Conservation (phyloP, 2,888 invertebrate species). For the Sarcophaga caerulescens region DNA sequence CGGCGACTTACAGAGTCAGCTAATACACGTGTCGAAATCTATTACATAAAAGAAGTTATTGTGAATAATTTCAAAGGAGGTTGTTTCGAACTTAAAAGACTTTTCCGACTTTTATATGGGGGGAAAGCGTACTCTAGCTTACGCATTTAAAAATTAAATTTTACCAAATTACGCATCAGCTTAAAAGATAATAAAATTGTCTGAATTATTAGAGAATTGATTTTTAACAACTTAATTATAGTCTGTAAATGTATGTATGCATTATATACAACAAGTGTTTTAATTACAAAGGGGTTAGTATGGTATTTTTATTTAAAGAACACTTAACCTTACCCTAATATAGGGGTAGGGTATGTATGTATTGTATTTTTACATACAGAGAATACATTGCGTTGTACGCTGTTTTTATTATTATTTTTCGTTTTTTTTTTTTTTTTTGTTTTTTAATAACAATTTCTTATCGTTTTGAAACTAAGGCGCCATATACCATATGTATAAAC, state of each 20-base stretch:
- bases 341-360: neutral
- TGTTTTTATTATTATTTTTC: no score
- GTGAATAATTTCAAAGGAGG: no score
- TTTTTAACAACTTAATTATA: neutral
- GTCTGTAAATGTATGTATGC: neutral
- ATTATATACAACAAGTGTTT: neutral
- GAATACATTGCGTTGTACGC: neutral
- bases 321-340: neutral
- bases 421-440: neutral
- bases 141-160: no score
- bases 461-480: slow-evolving; percentile 23
- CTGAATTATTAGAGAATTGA: neutral
- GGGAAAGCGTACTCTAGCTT: no score
- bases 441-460: slow-evolving; percentile 23
- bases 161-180: no score
- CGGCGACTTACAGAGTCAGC: no score
- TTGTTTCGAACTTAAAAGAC: no score
- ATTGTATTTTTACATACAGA: neutral
- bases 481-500: neutral
- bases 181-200: neutral
- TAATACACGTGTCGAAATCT: no score
- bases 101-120: no score
- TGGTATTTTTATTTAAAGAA: neutral
- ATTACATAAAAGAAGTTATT: no score
- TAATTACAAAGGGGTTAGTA: neutral